phyloP scores from a whole-genome alignment of 2,113 vertebrate genomes.

The Apodemus speciosus region DNA sequence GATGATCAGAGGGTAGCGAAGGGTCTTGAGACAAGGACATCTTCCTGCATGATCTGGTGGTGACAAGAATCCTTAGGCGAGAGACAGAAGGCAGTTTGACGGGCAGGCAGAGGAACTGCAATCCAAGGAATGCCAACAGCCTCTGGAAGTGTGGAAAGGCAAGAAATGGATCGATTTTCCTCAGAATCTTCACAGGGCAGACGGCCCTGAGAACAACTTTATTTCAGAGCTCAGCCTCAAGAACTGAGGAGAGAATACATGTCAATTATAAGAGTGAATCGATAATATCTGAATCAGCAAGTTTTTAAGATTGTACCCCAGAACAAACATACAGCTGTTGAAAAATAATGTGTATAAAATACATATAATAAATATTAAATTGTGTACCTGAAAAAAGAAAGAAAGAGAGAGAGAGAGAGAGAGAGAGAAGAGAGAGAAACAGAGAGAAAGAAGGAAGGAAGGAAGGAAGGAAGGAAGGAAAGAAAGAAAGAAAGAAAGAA shows the following conservation, averaged over 20 bases:
- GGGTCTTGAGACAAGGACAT: neutral
- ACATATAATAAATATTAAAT: conserved; percentile 99
- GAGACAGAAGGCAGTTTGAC: neutral
- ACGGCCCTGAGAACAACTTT: neutral
- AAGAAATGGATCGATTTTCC: neutral
- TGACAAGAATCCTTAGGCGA: neutral
- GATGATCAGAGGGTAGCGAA: neutral
- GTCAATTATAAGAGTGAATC: neutral
- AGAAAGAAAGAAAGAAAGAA: too few species aligned
- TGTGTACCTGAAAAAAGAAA: conserved; percentile 90
- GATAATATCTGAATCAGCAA: conserved; percentile 85
- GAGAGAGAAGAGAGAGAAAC: too few species aligned
- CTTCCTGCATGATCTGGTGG: neutral
- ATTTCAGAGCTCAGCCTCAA: neutral
- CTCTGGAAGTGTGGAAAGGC: neutral
- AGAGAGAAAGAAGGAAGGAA: too few species aligned
- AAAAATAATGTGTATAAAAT: conserved; percentile 99
- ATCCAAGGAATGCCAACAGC: neutral
- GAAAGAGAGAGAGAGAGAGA: too few species aligned
- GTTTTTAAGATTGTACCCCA: conserved; percentile 99
- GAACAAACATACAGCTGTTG: conserved; percentile 94
- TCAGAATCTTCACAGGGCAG: neutral
- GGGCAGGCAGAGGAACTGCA: neutral
- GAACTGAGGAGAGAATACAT: neutral
- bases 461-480: too few species aligned